These are phyloP conservation scores for Limonius californicus DNA, from an alignment of 1,140 invertebrate genomes.

Conservation along the genomic window DNA sequence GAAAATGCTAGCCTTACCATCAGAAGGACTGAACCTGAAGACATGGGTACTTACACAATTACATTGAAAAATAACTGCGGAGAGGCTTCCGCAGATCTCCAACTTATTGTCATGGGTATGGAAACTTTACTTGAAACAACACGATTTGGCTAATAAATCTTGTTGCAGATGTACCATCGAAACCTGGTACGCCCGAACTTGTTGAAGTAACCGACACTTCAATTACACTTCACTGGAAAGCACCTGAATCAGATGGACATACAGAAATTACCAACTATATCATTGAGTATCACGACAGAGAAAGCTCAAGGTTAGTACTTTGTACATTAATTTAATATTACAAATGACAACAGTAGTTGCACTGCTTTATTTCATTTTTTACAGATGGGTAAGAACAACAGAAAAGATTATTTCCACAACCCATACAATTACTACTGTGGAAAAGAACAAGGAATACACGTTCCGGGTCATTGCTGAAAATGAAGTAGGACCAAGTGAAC, in stretches of 20 bases:
- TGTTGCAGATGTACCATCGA: not conserved
- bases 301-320: not conserved
- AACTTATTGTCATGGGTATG: not conserved
- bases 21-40: not conserved
- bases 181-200: not conserved
- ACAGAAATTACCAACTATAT: conserved; percentile 5
- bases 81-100: not conserved
- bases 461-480: conserved; percentile 6
- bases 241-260: conserved; percentile 7
- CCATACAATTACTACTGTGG: not conserved
- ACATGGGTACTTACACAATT: not conserved
- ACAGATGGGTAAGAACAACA: conserved; percentile 7
- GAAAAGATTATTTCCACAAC: not conserved
- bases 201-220: not conserved
- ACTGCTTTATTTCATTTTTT: too few relatives aligned
- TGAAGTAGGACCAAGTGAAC: conserved; percentile 5
- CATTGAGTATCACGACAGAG: not conserved
- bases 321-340: too few relatives aligned
- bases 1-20: conserved; percentile 1
- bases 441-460: not conserved
- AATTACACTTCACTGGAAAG: conserved; percentile 7
- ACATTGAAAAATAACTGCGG: not conserved
- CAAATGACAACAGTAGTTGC: too few relatives aligned
- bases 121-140: not conserved
- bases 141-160: not conserved